Evolutionary conservation across 2,888 invertebrate species (phyloP).

Genomic region (Proisotoma minuta): DNA sequence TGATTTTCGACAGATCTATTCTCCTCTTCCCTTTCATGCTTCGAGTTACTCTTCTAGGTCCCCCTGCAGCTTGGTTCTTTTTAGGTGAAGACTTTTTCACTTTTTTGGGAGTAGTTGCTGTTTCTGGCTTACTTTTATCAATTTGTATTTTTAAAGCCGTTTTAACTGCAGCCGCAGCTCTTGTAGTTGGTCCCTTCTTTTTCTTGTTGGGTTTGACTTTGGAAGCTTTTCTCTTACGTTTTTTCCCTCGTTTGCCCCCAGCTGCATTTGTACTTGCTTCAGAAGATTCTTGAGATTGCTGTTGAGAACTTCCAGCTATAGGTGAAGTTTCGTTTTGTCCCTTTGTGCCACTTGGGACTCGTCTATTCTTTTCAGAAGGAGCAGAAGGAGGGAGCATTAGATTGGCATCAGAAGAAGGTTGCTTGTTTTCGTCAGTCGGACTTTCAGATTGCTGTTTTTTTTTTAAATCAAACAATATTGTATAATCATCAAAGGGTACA

Average conservation of each 20-base stretch:
- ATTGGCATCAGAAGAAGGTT: too few relatives aligned
- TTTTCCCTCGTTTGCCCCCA: conserved; percentile 12
- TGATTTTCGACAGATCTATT: conserved; percentile 26
- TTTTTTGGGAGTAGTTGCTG: neutral
- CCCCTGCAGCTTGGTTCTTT: too few relatives aligned
- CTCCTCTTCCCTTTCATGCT: conserved; percentile 22
- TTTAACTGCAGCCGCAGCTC: conserved; percentile 29
- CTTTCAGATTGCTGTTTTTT: too few relatives aligned
- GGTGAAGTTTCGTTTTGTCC: neutral
- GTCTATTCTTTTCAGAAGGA: too few relatives aligned
- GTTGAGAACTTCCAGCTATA: neutral
- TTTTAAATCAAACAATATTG: too few relatives aligned
- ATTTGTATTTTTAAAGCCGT: conserved; percentile 8
- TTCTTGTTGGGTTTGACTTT: conserved; percentile 21
- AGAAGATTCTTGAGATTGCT: neutral
- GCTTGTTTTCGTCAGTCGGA: too few relatives aligned
- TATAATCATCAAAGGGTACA: too few relatives aligned
- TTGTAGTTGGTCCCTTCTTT: conserved; percentile 31
- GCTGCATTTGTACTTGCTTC: neutral
- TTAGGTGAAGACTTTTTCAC: neutral
- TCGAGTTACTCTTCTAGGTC: neutral
- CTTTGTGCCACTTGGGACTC: too few relatives aligned
- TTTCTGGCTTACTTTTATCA: conserved; percentile 4
- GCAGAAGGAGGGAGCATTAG: too few relatives aligned
- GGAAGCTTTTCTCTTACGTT: conserved; percentile 19